These are phyloP conservation scores for Aphelinus certus DNA, from an alignment of 1,140 invertebrate genomes.

Conservation along the genomic window DNA sequence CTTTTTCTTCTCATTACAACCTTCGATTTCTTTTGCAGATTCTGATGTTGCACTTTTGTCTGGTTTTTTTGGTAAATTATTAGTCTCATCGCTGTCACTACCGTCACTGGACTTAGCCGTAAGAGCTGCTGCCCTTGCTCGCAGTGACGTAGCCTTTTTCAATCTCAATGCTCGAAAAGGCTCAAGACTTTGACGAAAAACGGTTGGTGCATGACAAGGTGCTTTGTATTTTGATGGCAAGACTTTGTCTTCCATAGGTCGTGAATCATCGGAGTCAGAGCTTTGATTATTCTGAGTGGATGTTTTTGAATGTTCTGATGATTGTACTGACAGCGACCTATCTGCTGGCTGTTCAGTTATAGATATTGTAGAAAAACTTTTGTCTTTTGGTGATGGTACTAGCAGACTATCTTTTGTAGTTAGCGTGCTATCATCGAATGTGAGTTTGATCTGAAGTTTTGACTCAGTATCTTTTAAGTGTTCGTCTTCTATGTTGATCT, in stretches of 20 bases:
- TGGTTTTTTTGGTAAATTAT: neutral
- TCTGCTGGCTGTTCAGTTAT: neutral
- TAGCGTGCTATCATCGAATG: neutral
- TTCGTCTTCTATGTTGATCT: neutral
- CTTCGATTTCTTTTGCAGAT: too few species aligned
- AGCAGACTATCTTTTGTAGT: neutral
- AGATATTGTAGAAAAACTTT: neutral
- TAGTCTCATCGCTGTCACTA: slow-evolving; percentile 39
- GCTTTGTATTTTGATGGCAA: slow-evolving; percentile 49
- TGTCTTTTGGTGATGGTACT: neutral
- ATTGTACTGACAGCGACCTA: slow-evolving; percentile 35
- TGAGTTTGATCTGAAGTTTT: neutral
- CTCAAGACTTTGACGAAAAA: slow-evolving; percentile 56
- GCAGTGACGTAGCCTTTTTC: slow-evolving; percentile 52
- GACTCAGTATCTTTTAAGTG: neutral
- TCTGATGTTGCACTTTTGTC: neutral
- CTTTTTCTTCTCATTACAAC: neutral
- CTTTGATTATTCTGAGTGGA: slow-evolving; percentile 39
- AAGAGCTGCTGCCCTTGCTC: slow-evolving; percentile 44
- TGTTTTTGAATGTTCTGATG: slow-evolving; percentile 40
- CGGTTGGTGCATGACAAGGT: slow-evolving; percentile 55
- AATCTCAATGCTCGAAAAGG: slow-evolving; percentile 53
- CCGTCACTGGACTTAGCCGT: slow-evolving; percentile 44
- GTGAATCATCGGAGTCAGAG: slow-evolving; percentile 49
- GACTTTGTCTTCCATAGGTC: slow-evolving; percentile 37